Percentiles rank a stretch among this genome's conserved stretches.
Evolutionary conservation across 2,113 vertebrate genomes (phyloP).

Genomic region (Muntiacus muntjak): DNA sequence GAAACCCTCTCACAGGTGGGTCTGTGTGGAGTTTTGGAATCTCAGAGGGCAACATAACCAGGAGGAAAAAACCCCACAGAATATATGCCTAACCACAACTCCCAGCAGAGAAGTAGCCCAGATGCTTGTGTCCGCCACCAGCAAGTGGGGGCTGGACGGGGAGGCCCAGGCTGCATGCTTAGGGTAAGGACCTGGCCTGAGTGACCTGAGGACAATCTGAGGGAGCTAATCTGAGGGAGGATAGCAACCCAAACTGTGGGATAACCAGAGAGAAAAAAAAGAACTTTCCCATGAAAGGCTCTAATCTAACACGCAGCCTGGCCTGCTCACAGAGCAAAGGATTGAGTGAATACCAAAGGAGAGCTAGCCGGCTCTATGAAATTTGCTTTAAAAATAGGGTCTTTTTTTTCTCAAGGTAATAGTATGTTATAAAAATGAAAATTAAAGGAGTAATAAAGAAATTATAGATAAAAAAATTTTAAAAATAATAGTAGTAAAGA

Average conservation of each 20-base stretch:
- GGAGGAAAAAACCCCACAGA: neutral
- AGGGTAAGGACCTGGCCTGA: neutral
- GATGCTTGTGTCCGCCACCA: fast-evolving
- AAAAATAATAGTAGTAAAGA: neutral
- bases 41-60: neutral
- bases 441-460: neutral
- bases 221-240: neutral
- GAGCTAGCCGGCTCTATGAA: neutral
- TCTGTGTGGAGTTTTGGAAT: neutral
- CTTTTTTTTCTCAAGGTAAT: neutral
- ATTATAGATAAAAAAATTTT: neutral
- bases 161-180: neutral
- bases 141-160: neutral
- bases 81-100: neutral
- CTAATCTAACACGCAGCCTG: neutral
- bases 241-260: neutral
- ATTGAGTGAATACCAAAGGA: neutral
- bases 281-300: neutral
- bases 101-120: neutral
- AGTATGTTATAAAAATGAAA: neutral
- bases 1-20: neutral
- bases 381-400: neutral
- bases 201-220: neutral
- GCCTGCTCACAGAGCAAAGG: neutral
- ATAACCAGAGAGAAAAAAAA: neutral